Evolutionary conservation across 2,113 vertebrate species (phyloP).

Genomic region (Gobiocypris rarus): DNA sequence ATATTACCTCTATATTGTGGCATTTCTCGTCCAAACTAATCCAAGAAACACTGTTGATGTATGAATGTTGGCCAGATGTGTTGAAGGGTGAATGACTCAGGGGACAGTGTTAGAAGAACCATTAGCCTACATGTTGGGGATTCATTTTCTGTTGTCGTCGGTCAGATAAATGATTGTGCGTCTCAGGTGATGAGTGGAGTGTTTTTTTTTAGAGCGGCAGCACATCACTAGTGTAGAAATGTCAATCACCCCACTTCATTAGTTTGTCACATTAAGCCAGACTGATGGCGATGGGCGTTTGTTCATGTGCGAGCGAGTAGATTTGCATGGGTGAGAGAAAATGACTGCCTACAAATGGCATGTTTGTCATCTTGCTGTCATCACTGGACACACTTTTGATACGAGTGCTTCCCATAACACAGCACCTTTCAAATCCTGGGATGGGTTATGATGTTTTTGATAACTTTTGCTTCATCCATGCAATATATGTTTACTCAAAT

Average conservation of each 20-base stretch:
- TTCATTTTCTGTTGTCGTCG: slow-evolving; percentile 55
- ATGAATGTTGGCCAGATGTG: slow-evolving; percentile 42
- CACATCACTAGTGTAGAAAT: slow-evolving; percentile 56
- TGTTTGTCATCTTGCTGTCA: slow-evolving; percentile 32
- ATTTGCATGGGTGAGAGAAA: slow-evolving; percentile 40
- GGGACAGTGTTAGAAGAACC: slow-evolving; percentile 47
- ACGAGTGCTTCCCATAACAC: not conserved
- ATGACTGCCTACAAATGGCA: slow-evolving; percentile 32
- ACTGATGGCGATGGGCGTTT: slow-evolving; percentile 41
- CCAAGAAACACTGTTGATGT: slow-evolving; percentile 33
- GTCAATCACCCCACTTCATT: slow-evolving; percentile 64
- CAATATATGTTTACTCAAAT: not conserved
- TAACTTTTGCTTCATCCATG: not conserved
- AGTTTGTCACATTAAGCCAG: slow-evolving; percentile 57
- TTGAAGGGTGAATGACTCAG: slow-evolving; percentile 51
- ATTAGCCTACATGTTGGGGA: slow-evolving; percentile 51
- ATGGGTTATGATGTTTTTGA: not conserved
- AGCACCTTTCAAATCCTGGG: not conserved
- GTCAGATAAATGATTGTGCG: slow-evolving; percentile 55
- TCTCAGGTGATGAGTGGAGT: slow-evolving; percentile 58
- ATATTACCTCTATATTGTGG: slow-evolving; percentile 15
- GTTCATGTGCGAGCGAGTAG: slow-evolving; percentile 32
- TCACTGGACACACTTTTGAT: slow-evolving; percentile 21
- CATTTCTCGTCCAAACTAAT: slow-evolving; percentile 43
- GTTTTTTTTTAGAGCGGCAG: slow-evolving; percentile 33